Percentiles rank a stretch among this genome's conserved stretches.
These are phyloP conservation scores for Eudemis profundana DNA, from an alignment of 2,888 invertebrate genomes.

Conservation along the genomic window DNA sequence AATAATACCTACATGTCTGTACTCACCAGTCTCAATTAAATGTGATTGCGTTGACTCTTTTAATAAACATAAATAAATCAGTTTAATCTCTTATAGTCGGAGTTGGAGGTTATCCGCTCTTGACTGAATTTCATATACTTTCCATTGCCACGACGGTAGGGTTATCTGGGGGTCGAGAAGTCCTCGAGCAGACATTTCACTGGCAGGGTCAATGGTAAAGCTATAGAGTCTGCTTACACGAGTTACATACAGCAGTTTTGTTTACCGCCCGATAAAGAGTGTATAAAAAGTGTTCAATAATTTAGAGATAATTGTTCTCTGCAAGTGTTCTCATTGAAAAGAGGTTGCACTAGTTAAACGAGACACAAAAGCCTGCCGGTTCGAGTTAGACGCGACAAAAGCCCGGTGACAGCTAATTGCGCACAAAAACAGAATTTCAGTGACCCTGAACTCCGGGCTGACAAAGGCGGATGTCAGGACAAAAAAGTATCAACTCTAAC, in stretches of 20 bases:
- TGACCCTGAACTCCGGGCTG: slow-evolving; percentile 70
- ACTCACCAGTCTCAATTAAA: neutral
- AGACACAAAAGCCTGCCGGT: slow-evolving; percentile 14
- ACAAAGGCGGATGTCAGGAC: slow-evolving; percentile 66
- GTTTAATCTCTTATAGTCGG: slow-evolving; percentile 43
- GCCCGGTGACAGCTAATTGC: slow-evolving; percentile 44
- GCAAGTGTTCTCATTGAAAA: neutral
- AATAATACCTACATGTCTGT: slow-evolving; percentile 5
- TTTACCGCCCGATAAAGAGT: slow-evolving; percentile 19
- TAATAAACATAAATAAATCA: slow-evolving; percentile 3
- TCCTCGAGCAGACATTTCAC: slow-evolving; percentile 50
- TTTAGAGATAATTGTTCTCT: slow-evolving; percentile 5
- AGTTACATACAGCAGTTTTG: slow-evolving; percentile 24
- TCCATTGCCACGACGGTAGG: slow-evolving; percentile 50
- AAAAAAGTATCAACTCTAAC: slow-evolving; percentile 70
- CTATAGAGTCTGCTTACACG: slow-evolving; percentile 37
- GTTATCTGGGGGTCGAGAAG: slow-evolving; percentile 50
- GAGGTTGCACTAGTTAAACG: neutral
- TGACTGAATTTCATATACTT: slow-evolving; percentile 54
- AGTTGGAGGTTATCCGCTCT: slow-evolving; percentile 46
- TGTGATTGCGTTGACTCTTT: neutral
- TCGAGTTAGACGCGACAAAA: slow-evolving; percentile 31
- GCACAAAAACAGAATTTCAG: slow-evolving; percentile 58
- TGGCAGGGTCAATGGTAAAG: slow-evolving; percentile 52
- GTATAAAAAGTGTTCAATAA: neutral